phyloP scores from a whole-genome alignment of 2,888 invertebrate species.

The Oligia fasciuncula region DNA sequence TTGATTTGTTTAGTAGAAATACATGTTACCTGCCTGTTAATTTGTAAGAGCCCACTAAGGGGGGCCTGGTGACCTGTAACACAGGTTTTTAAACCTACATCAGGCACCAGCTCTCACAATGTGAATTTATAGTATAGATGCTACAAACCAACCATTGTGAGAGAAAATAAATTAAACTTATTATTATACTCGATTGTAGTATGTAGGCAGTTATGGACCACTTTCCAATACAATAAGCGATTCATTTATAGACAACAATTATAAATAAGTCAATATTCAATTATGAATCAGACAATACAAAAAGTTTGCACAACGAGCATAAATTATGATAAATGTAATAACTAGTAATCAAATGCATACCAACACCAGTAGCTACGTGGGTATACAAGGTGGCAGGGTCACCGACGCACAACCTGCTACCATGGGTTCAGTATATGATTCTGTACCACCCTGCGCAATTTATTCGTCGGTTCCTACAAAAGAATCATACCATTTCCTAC shows the following conservation, averaged over 20 bases:
- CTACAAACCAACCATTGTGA: background rate
- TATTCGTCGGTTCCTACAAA: too few species aligned
- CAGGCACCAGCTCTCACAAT: background rate
- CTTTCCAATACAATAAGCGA: constrained; percentile 18
- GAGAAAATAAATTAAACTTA: background rate
- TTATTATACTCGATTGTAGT: background rate
- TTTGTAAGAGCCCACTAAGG: background rate
- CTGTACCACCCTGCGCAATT: too few species aligned
- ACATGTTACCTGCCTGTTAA: background rate
- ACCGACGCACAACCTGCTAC: too few species aligned
- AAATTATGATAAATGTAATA: constrained; percentile 34
- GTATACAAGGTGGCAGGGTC: too few species aligned
- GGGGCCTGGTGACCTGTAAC: background rate
- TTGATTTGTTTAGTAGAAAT: too few species aligned
- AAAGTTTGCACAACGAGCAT: constrained; percentile 23
- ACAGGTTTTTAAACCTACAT: background rate
- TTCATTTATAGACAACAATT: constrained; percentile 29
- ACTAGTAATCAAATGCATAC: constrained; percentile 23
- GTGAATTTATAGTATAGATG: background rate
- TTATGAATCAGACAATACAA: constrained; percentile 35
- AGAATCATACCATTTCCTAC: too few species aligned
- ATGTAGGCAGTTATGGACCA: background rate
- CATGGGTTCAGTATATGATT: too few species aligned
- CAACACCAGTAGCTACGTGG: background rate
- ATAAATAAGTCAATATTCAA: constrained; percentile 21